These are phyloP conservation scores for Tenebrio molitor DNA, from an alignment of 1,140 invertebrate genomes.

Conservation along the genomic window DNA sequence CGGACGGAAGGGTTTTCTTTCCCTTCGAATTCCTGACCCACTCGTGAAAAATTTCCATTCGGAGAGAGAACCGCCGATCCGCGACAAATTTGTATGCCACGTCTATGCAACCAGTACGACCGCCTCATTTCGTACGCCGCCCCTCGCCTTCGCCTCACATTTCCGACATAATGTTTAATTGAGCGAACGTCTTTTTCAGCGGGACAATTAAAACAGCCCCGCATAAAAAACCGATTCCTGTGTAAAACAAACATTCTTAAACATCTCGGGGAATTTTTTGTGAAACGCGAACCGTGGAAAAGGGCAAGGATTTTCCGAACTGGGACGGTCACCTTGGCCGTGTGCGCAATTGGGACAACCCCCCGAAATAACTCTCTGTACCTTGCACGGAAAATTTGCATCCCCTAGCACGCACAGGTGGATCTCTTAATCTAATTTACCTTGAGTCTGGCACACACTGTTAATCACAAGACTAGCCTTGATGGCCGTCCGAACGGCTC, in stretches of 20 bases:
- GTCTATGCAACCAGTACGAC: conserved; percentile 23
- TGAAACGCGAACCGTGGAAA: neutral
- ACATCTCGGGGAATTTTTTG: too few relatives aligned
- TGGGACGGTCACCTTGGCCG: neutral
- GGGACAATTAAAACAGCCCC: conserved; percentile 28
- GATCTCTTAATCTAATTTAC: too few relatives aligned
- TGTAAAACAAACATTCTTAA: neutral
- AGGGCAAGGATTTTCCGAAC: neutral
- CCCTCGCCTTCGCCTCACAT: neutral
- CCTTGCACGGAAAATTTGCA: too few relatives aligned
- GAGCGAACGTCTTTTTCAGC: conserved; percentile 25
- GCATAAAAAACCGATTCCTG: conserved; percentile 1
- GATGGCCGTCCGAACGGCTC: conserved; percentile 48
- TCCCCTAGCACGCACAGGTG: neutral
- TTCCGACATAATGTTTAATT: conserved; percentile 12
- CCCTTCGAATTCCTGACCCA: too few relatives aligned
- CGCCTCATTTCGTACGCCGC: neutral
- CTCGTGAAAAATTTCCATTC: too few relatives aligned
- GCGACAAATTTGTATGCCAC: neutral
- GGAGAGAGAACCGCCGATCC: too few relatives aligned
- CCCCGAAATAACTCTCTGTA: too few relatives aligned
- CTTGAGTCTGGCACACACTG: conserved; percentile 8
- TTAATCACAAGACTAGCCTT: conserved; percentile 57
- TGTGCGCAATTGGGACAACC: neutral
- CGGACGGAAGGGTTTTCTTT: too few relatives aligned